phyloP scores from a whole-genome alignment of 2,797 vertebrate species.

The Phyllotis vaccarum region DNA sequence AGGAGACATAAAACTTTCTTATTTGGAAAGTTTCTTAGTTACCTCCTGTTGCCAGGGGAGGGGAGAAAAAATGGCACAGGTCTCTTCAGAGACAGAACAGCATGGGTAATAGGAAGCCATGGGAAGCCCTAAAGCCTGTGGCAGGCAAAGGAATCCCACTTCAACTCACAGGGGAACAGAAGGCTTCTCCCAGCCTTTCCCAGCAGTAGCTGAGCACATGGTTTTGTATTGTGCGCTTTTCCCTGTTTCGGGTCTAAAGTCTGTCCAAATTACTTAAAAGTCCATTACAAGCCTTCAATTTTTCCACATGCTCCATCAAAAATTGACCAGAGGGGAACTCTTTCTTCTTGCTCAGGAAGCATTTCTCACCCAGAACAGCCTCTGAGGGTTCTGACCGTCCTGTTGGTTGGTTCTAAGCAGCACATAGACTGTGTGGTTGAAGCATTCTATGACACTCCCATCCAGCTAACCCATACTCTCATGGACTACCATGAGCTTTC shows the following conservation, averaged over 20 bases:
- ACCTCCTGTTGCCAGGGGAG: not conserved
- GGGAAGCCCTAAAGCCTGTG: not conserved
- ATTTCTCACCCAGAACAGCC: not conserved
- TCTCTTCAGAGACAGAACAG: not conserved
- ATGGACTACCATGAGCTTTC: not conserved
- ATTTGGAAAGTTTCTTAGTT: not conserved
- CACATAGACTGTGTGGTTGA: not conserved
- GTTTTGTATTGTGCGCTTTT: not conserved
- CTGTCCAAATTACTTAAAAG: not conserved
- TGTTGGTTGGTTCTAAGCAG: not conserved
- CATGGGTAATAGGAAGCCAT: not conserved
- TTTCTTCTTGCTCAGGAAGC: not conserved
- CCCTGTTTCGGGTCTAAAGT: not conserved
- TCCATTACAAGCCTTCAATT: not conserved
- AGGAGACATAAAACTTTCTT: not conserved
- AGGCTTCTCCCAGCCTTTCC: not conserved
- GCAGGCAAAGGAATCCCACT: not conserved
- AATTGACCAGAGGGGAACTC: not conserved
- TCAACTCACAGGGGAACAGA: not conserved
- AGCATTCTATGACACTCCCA: fast-evolving
- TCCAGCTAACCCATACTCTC: not conserved
- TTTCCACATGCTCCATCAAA: not conserved
- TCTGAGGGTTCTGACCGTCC: not conserved
- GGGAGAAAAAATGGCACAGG: not conserved
- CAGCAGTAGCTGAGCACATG: fast-evolving